Percentiles rank a stretch among this genome's conserved stretches.
Evolutionary conservation across 2,888 invertebrate genomes (phyloP).

Genomic region (Polyommatus iphigenia): DNA sequence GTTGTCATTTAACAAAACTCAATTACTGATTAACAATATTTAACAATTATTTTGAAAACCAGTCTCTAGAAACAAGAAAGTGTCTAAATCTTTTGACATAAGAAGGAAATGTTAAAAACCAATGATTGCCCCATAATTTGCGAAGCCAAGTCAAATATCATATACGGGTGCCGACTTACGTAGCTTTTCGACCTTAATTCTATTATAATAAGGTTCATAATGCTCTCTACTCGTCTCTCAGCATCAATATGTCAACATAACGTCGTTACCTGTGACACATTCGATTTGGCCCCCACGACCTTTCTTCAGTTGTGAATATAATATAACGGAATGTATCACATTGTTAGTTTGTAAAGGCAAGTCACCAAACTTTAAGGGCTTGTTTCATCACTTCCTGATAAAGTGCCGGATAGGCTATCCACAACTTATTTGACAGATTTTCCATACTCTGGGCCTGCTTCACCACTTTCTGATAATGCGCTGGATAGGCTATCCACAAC

Average conservation of each 20-base stretch:
- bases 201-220: not conserved
- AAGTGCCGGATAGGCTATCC: too few relatives aligned
- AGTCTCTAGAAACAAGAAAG: too few relatives aligned
- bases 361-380: too few relatives aligned
- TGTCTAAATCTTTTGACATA: too few relatives aligned
- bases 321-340: not conserved
- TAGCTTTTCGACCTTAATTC: not conserved
- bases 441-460: too few relatives aligned
- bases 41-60: too few relatives aligned
- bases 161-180: not conserved
- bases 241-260: not conserved
- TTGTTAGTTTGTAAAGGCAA: not conserved
- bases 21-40: too few relatives aligned
- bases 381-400: too few relatives aligned
- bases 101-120: not conserved
- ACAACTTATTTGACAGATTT: too few relatives aligned
- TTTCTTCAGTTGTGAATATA: conserved; percentile 6
- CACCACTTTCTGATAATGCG: too few relatives aligned
- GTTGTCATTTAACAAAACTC: too few relatives aligned
- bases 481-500: too few relatives aligned
- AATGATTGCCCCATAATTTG: not conserved
- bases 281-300: conserved; percentile 4
- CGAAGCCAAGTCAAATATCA: not conserved
- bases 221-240: not conserved
- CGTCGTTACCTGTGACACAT: not conserved